Conservation (phyloP, 1,140 invertebrate genomes). For the Pseudomyrmex dendroicus region DNA sequence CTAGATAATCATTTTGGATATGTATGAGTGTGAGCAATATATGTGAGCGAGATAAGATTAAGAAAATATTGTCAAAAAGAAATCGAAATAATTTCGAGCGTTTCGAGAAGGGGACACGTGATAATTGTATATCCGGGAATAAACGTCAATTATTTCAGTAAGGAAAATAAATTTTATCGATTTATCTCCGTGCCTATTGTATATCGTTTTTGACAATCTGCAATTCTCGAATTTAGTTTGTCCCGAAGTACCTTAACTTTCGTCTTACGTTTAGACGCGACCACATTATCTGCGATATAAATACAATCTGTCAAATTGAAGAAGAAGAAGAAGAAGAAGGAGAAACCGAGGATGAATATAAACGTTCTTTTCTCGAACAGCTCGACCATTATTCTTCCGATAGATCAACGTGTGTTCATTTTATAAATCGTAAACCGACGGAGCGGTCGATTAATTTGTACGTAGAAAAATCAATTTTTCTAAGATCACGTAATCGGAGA, state of each 20-base stretch:
- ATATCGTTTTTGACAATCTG: constrained; percentile 46
- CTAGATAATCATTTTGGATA: constrained; percentile 71
- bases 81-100: constrained; percentile 48
- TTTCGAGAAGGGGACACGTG: constrained; percentile 48
- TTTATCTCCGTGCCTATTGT: constrained; percentile 8
- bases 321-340: constrained; percentile 1
- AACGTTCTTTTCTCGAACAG: constrained; percentile 44
- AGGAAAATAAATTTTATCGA: constrained; percentile 31
- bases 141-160: constrained; percentile 46
- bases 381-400: constrained; percentile 46
- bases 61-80: neutral
- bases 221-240: neutral
- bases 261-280: neutral
- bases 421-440: constrained; percentile 47
- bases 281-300: neutral
- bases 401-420: constrained; percentile 62
- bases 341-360: constrained; percentile 34
- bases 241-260: neutral
- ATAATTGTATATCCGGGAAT: constrained; percentile 20
- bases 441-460: constrained; percentile 7
- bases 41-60: neutral
- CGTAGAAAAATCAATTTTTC: constrained; percentile 35
- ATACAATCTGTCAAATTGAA: neutral
- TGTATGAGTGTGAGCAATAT: constrained; percentile 34
- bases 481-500: constrained; percentile 25